A percentile compares a stretch with the other conserved stretches of the same genome.
Evolutionary conservation across 2,888 invertebrate genomes (phyloP).

Genomic region (Lasioglossum marginatum): DNA sequence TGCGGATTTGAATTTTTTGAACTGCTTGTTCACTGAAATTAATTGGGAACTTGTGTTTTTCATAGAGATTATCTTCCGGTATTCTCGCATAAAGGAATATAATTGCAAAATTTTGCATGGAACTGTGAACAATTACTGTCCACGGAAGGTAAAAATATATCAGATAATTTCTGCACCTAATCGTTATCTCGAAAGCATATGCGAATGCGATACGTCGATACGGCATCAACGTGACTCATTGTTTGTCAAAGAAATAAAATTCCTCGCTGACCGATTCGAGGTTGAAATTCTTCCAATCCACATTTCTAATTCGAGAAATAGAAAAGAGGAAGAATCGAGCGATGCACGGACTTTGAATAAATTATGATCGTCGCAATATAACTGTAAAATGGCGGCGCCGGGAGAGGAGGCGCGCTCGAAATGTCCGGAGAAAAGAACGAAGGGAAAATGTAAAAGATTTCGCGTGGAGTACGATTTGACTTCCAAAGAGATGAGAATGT

Average conservation of each 20-base stretch:
- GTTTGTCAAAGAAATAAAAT: neutral
- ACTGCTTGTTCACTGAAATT: neutral
- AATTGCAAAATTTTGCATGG: neutral
- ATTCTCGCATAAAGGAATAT: neutral
- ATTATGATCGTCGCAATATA: neutral
- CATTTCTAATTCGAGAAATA: neutral
- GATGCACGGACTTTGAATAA: slow-evolving; percentile 15
- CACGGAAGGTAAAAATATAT: neutral
- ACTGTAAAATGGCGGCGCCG: neutral
- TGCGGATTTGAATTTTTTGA: neutral
- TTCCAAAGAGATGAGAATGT: slow-evolving; percentile 46
- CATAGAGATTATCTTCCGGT: no score
- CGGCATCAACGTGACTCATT: neutral
- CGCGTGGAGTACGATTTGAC: slow-evolving; percentile 56
- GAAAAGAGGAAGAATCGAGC: neutral
- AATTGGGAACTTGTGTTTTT: neutral
- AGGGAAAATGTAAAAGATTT: slow-evolving; percentile 37
- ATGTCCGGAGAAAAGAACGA: neutral
- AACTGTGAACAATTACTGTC: no score
- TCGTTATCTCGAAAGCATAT: neutral
- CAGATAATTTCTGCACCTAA: neutral
- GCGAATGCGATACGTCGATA: neutral
- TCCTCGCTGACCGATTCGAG: neutral
- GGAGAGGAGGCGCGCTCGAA: neutral
- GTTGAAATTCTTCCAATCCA: neutral